These are phyloP conservation scores for Phrynocephalus versicolor DNA, from an alignment of 2,113 vertebrate genomes.

Conservation along the genomic window DNA sequence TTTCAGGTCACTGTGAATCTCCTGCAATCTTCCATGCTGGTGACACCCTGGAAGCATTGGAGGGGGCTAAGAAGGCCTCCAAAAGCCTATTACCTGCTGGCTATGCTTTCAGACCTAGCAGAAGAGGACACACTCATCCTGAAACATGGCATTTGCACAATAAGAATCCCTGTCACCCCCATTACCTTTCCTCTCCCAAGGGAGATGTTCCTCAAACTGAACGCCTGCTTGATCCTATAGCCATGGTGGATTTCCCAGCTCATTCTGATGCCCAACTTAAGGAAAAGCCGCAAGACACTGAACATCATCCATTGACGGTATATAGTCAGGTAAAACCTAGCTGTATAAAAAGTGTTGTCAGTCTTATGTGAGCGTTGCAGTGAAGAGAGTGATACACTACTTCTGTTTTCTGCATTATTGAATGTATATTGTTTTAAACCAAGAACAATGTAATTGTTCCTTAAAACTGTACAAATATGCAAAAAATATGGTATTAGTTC, in stretches of 20 bases:
- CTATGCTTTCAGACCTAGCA: not conserved
- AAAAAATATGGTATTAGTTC: not conserved
- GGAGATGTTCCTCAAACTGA: constrained; percentile 70
- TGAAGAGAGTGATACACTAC: not conserved
- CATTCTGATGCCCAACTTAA: constrained; percentile 20
- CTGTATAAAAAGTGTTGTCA: not conserved
- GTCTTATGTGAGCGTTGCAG: no score
- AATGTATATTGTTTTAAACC: not conserved
- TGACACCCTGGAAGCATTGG: constrained; percentile 16
- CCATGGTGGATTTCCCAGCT: constrained; percentile 30
- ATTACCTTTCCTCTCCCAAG: constrained; percentile 51
- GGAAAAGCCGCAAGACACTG: constrained; percentile 21
- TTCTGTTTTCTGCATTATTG: not conserved
- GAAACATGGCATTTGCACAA: constrained; percentile 56
- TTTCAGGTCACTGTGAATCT: constrained; percentile 64
- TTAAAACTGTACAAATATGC: not conserved
- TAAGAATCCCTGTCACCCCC: constrained; percentile 40
- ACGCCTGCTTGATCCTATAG: constrained; percentile 48
- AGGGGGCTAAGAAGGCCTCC: not conserved
- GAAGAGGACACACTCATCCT: constrained; percentile 47
- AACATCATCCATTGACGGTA: constrained; percentile 11
- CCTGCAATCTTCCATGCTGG: constrained; percentile 53
- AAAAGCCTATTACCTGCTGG: not conserved
- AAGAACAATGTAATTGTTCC: not conserved
- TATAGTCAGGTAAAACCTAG: not conserved